Percentiles rank a stretch among this genome's conserved stretches.
phyloP scores from a whole-genome alignment of 2,888 invertebrate genomes.

The Laspeyria flexula region DNA sequence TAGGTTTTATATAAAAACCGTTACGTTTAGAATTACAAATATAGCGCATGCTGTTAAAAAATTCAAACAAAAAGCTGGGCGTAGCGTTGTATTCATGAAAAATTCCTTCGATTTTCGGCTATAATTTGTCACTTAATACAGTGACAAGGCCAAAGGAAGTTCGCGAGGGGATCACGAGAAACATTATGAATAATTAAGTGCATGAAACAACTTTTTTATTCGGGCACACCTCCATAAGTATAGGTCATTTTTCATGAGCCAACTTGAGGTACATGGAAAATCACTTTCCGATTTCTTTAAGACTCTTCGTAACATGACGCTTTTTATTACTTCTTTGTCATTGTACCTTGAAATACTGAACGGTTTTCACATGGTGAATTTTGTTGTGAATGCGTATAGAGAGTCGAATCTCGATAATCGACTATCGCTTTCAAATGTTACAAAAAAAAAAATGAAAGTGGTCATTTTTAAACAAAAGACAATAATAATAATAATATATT shows the following conservation, averaged over 20 bases:
- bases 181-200: slow-evolving; percentile 83
- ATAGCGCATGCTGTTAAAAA: slow-evolving; percentile 3
- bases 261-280: slow-evolving; percentile 60
- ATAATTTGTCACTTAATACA: slow-evolving; percentile 80
- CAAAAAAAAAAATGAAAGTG: no score
- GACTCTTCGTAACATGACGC: slow-evolving; percentile 4
- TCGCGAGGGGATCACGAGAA: slow-evolving; percentile 67
- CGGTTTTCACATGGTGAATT: no score
- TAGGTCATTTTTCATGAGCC: slow-evolving; percentile 65
- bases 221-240: slow-evolving; percentile 54
- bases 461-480: no score
- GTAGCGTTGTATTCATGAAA: slow-evolving; percentile 26
- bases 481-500: no score
- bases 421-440: no score
- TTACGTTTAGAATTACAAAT: not conserved
- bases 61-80: slow-evolving; percentile 15
- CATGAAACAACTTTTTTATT: slow-evolving; percentile 69
- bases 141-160: slow-evolving; percentile 72
- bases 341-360: not conserved
- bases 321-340: not conserved
- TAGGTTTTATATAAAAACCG: no score
- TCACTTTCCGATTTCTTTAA: slow-evolving; percentile 50
- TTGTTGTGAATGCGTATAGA: no score
- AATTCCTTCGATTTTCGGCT: slow-evolving; percentile 42
- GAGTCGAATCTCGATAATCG: no score